Conservation (phyloP, 2,113 vertebrate genomes). For the Caracal caracal region DNA sequence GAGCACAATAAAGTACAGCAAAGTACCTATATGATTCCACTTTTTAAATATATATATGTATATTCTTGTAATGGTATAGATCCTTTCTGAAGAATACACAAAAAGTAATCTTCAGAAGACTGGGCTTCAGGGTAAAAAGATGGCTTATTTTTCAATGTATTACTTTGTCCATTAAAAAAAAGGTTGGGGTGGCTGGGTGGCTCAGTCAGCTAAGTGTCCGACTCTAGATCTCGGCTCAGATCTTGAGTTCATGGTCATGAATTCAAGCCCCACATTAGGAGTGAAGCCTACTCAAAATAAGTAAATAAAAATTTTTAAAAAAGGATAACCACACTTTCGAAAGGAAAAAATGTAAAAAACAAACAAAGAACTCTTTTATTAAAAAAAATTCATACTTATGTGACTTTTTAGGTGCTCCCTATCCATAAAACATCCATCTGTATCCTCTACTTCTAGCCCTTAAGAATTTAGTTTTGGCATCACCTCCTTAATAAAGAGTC, state of each 20-base stretch:
- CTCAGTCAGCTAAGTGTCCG: too few species aligned
- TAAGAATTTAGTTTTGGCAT: not conserved
- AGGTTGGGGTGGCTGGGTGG: too few species aligned
- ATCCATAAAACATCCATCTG: not conserved
- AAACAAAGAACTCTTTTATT: not conserved
- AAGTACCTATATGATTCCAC: not conserved
- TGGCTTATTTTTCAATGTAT: not conserved
- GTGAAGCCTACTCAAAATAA: too few species aligned
- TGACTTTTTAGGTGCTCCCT: not conserved
- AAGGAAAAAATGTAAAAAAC: not conserved
- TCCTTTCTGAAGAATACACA: not conserved
- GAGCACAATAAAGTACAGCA: not conserved
- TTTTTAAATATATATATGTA: not conserved
- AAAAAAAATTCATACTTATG: not conserved
- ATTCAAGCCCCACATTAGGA: too few species aligned
- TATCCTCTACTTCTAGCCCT: not conserved
- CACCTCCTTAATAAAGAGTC: not conserved
- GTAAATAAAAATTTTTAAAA: not conserved
- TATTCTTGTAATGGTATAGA: not conserved
- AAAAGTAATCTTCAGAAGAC: not conserved
- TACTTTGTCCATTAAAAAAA: not conserved
- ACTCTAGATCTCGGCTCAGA: too few species aligned
- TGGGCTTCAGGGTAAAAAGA: not conserved
- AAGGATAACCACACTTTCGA: not conserved
- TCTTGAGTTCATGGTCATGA: too few species aligned